A percentile compares a stretch with the other conserved stretches of the same genome.
Evolutionary conservation across 2,113 vertebrate species (phyloP).

Genomic region (Myotis brandtii): DNA sequence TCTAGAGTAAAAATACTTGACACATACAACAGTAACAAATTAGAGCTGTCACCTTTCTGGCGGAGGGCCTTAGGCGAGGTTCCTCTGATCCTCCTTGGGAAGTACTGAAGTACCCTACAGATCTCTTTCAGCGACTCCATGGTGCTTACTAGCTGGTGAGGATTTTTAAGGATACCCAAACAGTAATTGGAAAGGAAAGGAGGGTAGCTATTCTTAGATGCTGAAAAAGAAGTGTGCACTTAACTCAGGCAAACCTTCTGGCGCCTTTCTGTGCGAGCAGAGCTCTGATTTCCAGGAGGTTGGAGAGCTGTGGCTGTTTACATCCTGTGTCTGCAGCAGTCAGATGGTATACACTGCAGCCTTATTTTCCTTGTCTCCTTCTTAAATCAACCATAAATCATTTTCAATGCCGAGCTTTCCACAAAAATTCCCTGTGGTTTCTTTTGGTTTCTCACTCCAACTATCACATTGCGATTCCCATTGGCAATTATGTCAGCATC

Average conservation of each 20-base stretch:
- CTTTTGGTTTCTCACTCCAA: constrained; percentile 67
- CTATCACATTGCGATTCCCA: constrained; percentile 66
- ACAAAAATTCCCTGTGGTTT: constrained; percentile 69
- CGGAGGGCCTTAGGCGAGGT: not conserved
- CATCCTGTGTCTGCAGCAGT: constrained; percentile 58
- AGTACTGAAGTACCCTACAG: not conserved
- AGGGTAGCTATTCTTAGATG: constrained; percentile 73
- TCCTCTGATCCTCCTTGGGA: constrained; percentile 7
- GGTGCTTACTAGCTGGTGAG: constrained; percentile 47
- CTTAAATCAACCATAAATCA: constrained; percentile 76
- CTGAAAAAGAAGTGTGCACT: constrained; percentile 61
- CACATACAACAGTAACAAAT: not conserved
- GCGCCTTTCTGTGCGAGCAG: constrained; percentile 59
- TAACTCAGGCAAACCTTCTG: constrained; percentile 74
- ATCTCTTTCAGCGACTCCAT: constrained; percentile 33
- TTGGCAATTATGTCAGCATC: constrained; percentile 72
- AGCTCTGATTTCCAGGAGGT: constrained; percentile 72
- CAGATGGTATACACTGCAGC: constrained; percentile 68
- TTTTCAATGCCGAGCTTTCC: constrained; percentile 69
- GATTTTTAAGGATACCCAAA: constrained; percentile 68
- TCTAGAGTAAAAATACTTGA: constrained; percentile 13
- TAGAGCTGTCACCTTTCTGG: not conserved
- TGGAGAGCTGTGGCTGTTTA: constrained; percentile 68
- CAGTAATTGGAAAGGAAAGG: constrained; percentile 45
- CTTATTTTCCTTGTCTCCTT: constrained; percentile 66